Base-by-base conservation (phyloP, 2,888 invertebrate species). In the Cheilosia soror region DNA sequence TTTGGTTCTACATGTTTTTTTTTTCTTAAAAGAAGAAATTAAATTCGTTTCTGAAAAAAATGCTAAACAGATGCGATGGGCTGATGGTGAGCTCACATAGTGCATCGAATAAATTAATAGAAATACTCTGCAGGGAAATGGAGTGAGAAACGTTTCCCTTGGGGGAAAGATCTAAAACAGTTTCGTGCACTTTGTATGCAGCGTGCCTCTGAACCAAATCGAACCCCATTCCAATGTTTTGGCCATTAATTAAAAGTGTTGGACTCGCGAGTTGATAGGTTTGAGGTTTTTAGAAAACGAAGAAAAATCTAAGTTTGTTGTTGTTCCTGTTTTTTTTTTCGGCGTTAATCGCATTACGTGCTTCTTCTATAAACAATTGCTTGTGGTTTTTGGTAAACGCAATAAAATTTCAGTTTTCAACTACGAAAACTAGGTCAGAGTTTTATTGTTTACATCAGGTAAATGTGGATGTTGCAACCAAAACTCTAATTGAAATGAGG, bases 221-320 rank as follows among this genome's bases (percentile, higher is more conserved):
- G 40, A 51, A 51, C 51, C 58, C 27, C 15, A 33, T 57, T 27
- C 25, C 68, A 58, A 49, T 82, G 69, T 71, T 81, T 69, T 51
- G 58, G 69, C 44, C 81, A 76, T 82, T 71, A 58, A 71, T 71
- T 15, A 71, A 53, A 76, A 76, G 81, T 76, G 63, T 20, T 71
- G 37, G 51, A 9, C 20, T 49, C 51, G 60, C 6, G 29, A 63
- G 55, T 73, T 55, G 55, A 47, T 51, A 29, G 62, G 15, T 31
- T 42, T 75, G 62, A 20, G 53, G 66, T 31, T 60, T 58, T n/a
- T 9, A 31, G 13, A 20, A 20, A 49, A 33, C 31, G 15, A n/a
- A 33, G 33, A 5, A 29, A 27, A 33, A 37, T 20, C 2, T 9
- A 1, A 37, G 4, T 7, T 53, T 51, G 51, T 42, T 63, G 25